phyloP scores from a whole-genome alignment of 2,113 vertebrate species.

The Mus spicilegus region DNA sequence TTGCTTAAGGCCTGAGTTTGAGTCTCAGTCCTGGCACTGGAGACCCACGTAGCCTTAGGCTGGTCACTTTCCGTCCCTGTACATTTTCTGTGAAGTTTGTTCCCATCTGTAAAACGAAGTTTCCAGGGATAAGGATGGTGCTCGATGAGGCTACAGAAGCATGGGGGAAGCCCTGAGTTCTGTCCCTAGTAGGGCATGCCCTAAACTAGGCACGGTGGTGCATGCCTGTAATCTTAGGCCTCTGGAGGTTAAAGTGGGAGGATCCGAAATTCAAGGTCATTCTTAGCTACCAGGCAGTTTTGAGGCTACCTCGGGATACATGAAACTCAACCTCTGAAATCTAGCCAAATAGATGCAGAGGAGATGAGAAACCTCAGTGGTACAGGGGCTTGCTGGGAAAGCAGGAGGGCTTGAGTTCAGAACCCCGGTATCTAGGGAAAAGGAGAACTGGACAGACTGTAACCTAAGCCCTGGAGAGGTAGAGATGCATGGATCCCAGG shows the following conservation, averaged over 20 bases:
- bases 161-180: neutral
- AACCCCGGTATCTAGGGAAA: too few species aligned
- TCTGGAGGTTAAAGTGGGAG: neutral
- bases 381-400: neutral
- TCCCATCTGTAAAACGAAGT: neutral
- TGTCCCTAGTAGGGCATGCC: neutral
- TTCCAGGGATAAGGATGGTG: neutral
- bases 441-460: neutral
- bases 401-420: neutral
- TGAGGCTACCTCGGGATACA: neutral
- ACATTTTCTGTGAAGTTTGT: neutral
- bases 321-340: neutral
- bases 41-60: neutral
- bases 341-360: too few species aligned
- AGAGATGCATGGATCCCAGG: neutral
- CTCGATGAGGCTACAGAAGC: too few species aligned
- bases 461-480: neutral
- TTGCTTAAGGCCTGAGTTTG: neutral
- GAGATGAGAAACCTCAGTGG: neutral
- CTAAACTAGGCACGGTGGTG: neutral
- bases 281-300: neutral
- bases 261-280: neutral
- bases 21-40: neutral
- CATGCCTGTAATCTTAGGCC: neutral
- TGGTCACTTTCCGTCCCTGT: neutral